Percentiles rank a stretch among this genome's conserved stretches.
These are phyloP conservation scores for Laticauda colubrina DNA, from an alignment of 2,113 vertebrate species.

Conservation along the genomic window DNA sequence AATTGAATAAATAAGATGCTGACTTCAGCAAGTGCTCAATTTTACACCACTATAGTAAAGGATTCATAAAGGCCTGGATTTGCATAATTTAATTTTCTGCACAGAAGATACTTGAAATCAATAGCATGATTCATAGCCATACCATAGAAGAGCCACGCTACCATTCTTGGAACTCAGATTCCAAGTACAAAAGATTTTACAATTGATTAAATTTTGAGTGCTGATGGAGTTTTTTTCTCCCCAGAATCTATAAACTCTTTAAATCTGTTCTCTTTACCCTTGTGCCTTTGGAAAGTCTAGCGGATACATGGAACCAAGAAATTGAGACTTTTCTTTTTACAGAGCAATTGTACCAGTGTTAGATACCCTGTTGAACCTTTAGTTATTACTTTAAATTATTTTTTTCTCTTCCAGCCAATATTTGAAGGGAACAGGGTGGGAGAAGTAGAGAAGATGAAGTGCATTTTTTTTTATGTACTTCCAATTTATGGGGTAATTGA, in stretches of 20 bases:
- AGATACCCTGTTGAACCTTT: neutral
- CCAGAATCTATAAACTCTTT: conserved; percentile 48
- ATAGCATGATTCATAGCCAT: conserved; percentile 84
- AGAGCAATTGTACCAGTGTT: neutral
- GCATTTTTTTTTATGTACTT: neutral
- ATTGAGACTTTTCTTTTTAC: neutral
- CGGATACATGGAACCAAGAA: neutral
- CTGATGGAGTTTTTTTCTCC: conserved; percentile 47
- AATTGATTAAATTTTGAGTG: conserved; percentile 56
- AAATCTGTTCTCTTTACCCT: conserved; percentile 26
- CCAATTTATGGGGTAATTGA: neutral
- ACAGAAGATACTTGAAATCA: conserved; percentile 84
- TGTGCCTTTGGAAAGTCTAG: conserved; percentile 6
- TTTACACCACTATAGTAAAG: conserved; percentile 66
- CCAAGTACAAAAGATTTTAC: conserved; percentile 53
- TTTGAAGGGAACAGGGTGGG: too few relatives aligned
- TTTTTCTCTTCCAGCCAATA: neutral
- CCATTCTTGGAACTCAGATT: conserved; percentile 64
- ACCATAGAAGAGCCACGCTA: conserved; percentile 66
- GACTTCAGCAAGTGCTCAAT: conserved; percentile 72
- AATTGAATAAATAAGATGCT: conserved; percentile 75
- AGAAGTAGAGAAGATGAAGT: neutral
- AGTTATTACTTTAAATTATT: neutral
- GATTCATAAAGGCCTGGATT: conserved; percentile 66
- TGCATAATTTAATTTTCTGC: conserved; percentile 91